phyloP scores from a whole-genome alignment of 2,888 invertebrate genomes.

The Habrosyne pyritoides region DNA sequence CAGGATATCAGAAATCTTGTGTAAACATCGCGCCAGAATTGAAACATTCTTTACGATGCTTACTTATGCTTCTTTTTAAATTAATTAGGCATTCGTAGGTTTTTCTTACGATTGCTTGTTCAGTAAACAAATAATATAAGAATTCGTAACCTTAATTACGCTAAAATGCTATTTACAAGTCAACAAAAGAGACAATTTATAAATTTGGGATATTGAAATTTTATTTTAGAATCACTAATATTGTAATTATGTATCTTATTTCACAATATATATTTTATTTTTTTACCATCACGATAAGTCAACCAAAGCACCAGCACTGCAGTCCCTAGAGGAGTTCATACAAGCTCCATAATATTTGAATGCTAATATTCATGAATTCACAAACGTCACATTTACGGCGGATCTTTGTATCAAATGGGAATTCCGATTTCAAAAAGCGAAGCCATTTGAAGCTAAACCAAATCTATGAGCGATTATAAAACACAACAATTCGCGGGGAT shows the following conservation, averaged over 20 bases:
- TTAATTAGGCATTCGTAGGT: background rate
- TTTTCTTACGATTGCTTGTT: background rate
- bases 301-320: background rate
- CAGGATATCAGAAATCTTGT: background rate
- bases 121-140: background rate
- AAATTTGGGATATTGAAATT: no score
- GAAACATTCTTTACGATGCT: background rate
- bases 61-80: background rate
- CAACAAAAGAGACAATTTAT: no score
- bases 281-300: background rate
- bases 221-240: no score
- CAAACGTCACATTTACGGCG: background rate
- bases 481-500: conserved; percentile 14
- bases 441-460: background rate
- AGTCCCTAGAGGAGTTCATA: background rate
- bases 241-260: no score
- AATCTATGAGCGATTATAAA: conserved; percentile 9
- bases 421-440: background rate
- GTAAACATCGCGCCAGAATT: conserved; percentile 1
- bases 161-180: no score
- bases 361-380: background rate
- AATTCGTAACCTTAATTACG: no score
- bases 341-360: background rate
- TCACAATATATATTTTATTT: no score
- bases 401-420: background rate